Percentiles rank a stretch among this genome's conserved stretches.
Evolutionary conservation across 2,797 vertebrate genomes (phyloP).

Genomic region (Lutjanus argentimaculatus): DNA sequence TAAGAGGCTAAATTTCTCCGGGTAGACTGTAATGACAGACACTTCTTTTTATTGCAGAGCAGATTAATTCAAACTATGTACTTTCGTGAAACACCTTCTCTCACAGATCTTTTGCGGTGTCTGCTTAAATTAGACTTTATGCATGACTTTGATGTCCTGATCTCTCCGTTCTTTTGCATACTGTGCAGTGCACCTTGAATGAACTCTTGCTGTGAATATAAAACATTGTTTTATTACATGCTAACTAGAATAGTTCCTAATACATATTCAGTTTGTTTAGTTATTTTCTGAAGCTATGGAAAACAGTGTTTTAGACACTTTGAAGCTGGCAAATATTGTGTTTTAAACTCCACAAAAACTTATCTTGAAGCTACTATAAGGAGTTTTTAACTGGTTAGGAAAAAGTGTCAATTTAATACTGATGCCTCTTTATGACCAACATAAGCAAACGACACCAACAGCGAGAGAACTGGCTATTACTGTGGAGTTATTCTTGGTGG

Average conservation of each 20-base stretch:
- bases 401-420: too few relatives aligned
- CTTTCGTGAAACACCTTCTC: constrained; percentile 52
- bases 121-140: constrained; percentile 62
- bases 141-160: constrained; percentile 63
- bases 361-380: too few relatives aligned
- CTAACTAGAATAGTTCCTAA: constrained; percentile 15
- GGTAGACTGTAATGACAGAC: constrained; percentile 63
- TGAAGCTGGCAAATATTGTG: background rate
- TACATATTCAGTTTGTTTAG: constrained; percentile 5
- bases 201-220: constrained; percentile 44
- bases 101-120: constrained; percentile 60
- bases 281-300: background rate
- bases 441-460: too few relatives aligned
- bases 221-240: constrained; percentile 3
- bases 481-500: too few relatives aligned
- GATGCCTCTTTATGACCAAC: too few relatives aligned
- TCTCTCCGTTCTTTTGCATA: constrained; percentile 50
- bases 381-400: too few relatives aligned
- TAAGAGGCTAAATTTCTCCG: constrained; percentile 50
- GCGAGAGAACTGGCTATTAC: too few relatives aligned
- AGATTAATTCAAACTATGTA: constrained; percentile 59
- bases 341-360: background rate
- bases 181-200: constrained; percentile 43
- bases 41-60: constrained; percentile 56
- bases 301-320: background rate